Evolutionary conservation across 2,113 vertebrate species (phyloP), one percentile per base, ranked within the genome.

Genomic region (Eretmochelys imbricata): DNA sequence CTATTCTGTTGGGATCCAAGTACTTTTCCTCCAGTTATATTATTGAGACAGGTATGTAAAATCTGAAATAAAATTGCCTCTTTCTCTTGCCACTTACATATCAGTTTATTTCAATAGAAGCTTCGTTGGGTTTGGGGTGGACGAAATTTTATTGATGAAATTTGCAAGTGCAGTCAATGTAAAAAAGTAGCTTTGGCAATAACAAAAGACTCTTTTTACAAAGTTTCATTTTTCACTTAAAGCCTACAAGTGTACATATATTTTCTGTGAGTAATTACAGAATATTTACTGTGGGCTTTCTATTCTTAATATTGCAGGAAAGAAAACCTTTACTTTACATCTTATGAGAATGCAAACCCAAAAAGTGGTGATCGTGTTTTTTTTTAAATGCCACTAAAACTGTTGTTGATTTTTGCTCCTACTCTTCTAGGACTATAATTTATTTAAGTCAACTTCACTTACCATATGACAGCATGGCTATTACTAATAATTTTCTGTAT

Each of bases 401-500:
- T n/a, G 25, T 27, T 62, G 85, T 3, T 79, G 31, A 12, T 53
- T 5, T 42, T 85, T 93, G n/a, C 6, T 82, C 38, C 42, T n/a
- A 59, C 51, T 89, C 35, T 87, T 69, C 10, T 46, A 82, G 84
- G 91, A 79, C 48, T 59, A 8, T 89, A 69, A 88, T 5, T 85
- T 27, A 51, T n/a, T 79, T 85, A 76, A 94, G 89, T 51, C 54
- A 88, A 76, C 6, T 11, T 76, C 11, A 16, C 48, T 80, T 54
- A 5, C 76, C 49, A 11, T 86, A 38, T 82, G 10, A 83, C 75
- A 24, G 1, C 7, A 0, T 1, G 8, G 35, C 7, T 69, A 69
- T 17, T 5, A 88, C 76, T 42, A 82, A 16, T 83, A 57, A 89
- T 90, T 2, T 84, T 2, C 20, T 25, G 1, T 12, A n/a, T n/a